A percentile compares a stretch with the other conserved stretches of the same genome.
Conservation (phyloP, 2,888 invertebrate genomes). For the Orthonychiurus folsomi region DNA sequence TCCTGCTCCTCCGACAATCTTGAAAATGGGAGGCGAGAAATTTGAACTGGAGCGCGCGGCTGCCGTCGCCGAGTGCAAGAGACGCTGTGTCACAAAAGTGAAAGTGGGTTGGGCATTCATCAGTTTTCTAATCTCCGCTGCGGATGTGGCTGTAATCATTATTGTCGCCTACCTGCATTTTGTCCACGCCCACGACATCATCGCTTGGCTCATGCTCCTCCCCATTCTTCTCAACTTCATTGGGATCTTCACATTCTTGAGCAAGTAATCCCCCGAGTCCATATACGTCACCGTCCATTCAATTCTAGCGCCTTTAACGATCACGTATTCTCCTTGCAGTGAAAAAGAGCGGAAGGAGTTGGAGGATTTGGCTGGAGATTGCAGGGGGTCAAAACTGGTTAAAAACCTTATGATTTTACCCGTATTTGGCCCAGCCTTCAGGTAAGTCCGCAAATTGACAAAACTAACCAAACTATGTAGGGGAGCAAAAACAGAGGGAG, state of each 20-base stretch:
- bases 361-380: constrained; percentile 14
- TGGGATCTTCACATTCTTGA: constrained; percentile 28
- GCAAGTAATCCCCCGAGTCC: constrained; percentile 18
- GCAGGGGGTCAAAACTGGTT: constrained; percentile 10
- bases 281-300: background rate
- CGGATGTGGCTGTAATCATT: constrained; percentile 26
- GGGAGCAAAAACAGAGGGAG: no score
- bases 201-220: constrained; percentile 26
- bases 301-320: no score
- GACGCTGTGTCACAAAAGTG: background rate
- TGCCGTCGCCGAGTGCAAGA: background rate
- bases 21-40: no score
- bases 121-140: constrained; percentile 20
- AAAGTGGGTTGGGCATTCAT: constrained; percentile 25
- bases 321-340: no score
- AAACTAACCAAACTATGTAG: no score
- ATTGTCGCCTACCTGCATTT: constrained; percentile 26
- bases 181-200: constrained; percentile 21
- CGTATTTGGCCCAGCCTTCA: constrained; percentile 21
- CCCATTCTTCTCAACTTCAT: constrained; percentile 25
- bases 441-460: no score
- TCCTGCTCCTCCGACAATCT: no score
- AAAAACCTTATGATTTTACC: constrained; percentile 28
- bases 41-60: background rate
- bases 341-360: constrained; percentile 23